These are phyloP conservation scores for Drosophila littoralis DNA, from an alignment of 1,140 invertebrate genomes.

Conservation along the genomic window DNA sequence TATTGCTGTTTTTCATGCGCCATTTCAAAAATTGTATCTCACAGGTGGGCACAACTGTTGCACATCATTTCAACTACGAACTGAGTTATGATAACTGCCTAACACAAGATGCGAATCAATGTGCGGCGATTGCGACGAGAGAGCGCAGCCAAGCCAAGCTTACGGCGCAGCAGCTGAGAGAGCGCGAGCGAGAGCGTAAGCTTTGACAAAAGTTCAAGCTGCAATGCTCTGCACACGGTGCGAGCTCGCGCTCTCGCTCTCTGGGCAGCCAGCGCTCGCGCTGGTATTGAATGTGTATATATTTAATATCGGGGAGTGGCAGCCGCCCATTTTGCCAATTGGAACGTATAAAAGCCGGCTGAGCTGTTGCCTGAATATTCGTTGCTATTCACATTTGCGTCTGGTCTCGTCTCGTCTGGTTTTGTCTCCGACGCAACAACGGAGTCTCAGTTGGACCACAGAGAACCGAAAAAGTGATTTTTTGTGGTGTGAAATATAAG, in stretches of 20 bases:
- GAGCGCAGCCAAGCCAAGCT: slow-evolving; percentile 5
- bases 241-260: not conserved
- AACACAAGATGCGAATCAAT: slow-evolving; percentile 22
- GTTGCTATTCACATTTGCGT: slow-evolving; percentile 69
- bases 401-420: slow-evolving; percentile 81
- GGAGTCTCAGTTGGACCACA: slow-evolving; percentile 65
- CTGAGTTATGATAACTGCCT: slow-evolving; percentile 34
- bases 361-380: slow-evolving; percentile 43
- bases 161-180: not conserved
- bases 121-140: slow-evolving; percentile 12
- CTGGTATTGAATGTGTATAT: slow-evolving; percentile 32
- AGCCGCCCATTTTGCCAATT: slow-evolving; percentile 51
- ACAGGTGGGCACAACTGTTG: slow-evolving; percentile 29
- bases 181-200: slow-evolving; percentile 15
- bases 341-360: slow-evolving; percentile 54
- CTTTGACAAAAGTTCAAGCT: slow-evolving; percentile 16
- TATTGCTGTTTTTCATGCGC: slow-evolving; percentile 1
- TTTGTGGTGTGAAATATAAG: slow-evolving; percentile 43
- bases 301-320: slow-evolving; percentile 45
- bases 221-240: not conserved
- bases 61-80: slow-evolving; percentile 39
- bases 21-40: slow-evolving; percentile 21
- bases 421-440: slow-evolving; percentile 52
- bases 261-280: not conserved
- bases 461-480: slow-evolving; percentile 53